Evolutionary conservation across 2,113 vertebrate genomes (phyloP), one percentile per base, ranked within the genome.

Genomic region (Hippocampus zosterae): DNA sequence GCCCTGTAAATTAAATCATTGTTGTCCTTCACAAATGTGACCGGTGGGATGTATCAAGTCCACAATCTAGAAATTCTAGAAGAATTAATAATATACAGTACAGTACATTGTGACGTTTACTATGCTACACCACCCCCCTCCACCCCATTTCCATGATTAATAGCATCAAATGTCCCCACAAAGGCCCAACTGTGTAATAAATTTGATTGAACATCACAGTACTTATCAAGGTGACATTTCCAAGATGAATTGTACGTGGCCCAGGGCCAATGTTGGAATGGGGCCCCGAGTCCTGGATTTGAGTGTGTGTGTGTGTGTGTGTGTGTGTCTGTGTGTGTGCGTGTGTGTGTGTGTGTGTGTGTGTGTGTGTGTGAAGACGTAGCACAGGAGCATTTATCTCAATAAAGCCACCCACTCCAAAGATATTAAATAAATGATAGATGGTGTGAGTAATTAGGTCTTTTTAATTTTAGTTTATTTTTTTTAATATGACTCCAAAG

Each of bases 211-310:
- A 62, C 65, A 73, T 70, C 42, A 68, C 52, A 52, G 65, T 77
- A 44, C 69, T 79, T 70, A 82, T 79, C 78, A 83, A 83, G 75
- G 85, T 83, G 85, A 84, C 77, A 78, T 71, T 78, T 60, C 15
- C 65, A 57, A 72, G 61, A 37, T 23, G 48, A 66, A 66, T n/a
- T 67, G 67, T 68, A 68, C 27, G 52, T 80, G 77, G 74, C 81
- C 53, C 5, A 18, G 18, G 57, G 74, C 71, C 79, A 76, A 42
- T 46, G 52, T 52, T 69, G 57, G 46, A 78, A 72, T 74, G 29
- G 41, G n/a, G 21, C 69, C 70, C 40, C 37, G 23, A 69, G 69
- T 78, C 67, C 81, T 72, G 64, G 42, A 74, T 83, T 73, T 80
- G 65, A 71, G 60, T 29, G 29, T 29, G 29, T 29, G 29, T 29